Conservation (phyloP, 2,797 vertebrate genomes). For the Crocidura indochinensis region DNA sequence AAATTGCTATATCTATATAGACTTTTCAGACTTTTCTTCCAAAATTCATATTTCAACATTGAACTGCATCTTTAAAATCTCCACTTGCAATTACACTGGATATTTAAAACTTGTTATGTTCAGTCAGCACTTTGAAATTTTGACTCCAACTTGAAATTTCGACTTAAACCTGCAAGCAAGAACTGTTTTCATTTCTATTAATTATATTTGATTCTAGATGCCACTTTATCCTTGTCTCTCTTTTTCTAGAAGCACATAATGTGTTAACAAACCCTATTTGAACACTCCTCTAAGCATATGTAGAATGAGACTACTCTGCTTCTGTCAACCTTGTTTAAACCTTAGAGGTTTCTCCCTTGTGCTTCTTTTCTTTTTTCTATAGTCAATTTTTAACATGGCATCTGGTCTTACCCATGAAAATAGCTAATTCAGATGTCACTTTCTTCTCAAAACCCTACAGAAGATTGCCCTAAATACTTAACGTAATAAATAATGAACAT, state of each 20-base stretch:
- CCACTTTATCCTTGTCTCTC: not conserved
- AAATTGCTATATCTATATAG: not conserved
- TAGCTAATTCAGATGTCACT: constrained; percentile 7
- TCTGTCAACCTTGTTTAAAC: not conserved
- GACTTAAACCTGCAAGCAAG: not conserved
- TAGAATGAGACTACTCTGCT: not conserved
- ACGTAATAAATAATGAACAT: not conserved
- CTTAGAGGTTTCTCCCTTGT: not conserved
- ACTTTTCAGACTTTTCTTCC: not conserved
- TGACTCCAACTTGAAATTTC: not conserved
- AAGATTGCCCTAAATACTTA: not conserved
- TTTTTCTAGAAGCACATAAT: constrained; percentile 33
- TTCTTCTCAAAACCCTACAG: not conserved
- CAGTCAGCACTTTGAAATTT: constrained; percentile 5
- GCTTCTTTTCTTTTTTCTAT: not conserved
- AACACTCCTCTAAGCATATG: not conserved
- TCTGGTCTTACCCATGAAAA: constrained; percentile 24
- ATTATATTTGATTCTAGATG: not conserved
- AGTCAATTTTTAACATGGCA: constrained; percentile 11
- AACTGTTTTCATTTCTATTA: not conserved
- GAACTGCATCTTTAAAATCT: not conserved
- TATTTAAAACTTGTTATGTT: not conserved
- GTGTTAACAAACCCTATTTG: not conserved
- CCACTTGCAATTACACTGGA: not conserved
- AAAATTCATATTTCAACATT: not conserved